Evolutionary conservation across 2,113 vertebrate species (phyloP), one percentile per base, ranked within the genome.

Genomic region (Phyllostomus hastatus): DNA sequence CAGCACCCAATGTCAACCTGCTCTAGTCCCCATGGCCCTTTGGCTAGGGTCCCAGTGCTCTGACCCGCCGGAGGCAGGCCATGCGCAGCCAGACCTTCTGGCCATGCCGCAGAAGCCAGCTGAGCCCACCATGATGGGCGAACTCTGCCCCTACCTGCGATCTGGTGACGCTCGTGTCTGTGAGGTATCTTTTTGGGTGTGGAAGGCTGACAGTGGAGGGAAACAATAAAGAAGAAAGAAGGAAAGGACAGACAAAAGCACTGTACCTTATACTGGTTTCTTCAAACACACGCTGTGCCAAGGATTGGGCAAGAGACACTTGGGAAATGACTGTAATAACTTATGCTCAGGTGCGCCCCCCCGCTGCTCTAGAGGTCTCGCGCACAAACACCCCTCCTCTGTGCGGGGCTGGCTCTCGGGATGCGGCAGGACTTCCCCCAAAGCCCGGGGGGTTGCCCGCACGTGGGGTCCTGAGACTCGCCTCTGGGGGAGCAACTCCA

Each of bases 201-300:
- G 87, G 20, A 50, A 91, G 66, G 69, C 8, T 35, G 28, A n/a
- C 75, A 50, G 79, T 38, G 35, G 72, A 88, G 43, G 83, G 57
- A 92, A 96, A 88, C 14, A 16, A 33, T 33, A 64, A 70, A 48
- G 28, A 54, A 9, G 6, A 8, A 38, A 11, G 8, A 48, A 24
- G 41, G 43, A 64, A n/a, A 5, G 57, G 88, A 84, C 57, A 33
- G 90, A 87, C 50, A 35, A 83, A 89, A 95, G 91, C 95, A 46
- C 69, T 95, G 95, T 97, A 97, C 97, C 97, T 96, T 96, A 41
- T 81, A n/a, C 14, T 70, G 86, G 73, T 61, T 87, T 96, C 95
- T 64, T 94, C 66, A 50, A 64, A 91, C 41, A 0, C 41, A 66
- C 17, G 43, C 33, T 48, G n/a, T 35, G 80, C 80, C 80, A n/a